Evolutionary conservation across 2,113 vertebrate genomes (phyloP).

Genomic region (Dendrocopos noguchii): DNA sequence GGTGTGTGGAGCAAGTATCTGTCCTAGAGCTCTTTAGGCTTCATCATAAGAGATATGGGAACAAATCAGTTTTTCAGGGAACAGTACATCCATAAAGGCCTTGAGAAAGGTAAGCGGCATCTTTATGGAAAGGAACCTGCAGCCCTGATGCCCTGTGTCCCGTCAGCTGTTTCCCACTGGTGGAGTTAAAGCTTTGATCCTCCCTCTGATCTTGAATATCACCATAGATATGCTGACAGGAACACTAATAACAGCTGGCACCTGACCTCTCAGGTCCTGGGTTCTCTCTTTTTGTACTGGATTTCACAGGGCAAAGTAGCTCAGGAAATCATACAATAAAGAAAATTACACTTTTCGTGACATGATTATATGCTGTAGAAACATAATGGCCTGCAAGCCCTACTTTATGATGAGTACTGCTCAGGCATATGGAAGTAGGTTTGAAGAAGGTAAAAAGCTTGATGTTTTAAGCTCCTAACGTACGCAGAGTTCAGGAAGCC

Average conservation of each 20-base stretch:
- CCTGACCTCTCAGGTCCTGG: background rate
- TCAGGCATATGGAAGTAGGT: background rate
- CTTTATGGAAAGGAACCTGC: background rate
- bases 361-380: background rate
- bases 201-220: background rate
- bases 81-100: background rate
- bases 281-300: background rate
- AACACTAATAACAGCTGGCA: background rate
- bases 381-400: background rate
- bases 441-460: background rate
- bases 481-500: background rate
- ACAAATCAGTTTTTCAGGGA: background rate
- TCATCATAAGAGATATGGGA: background rate
- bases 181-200: background rate
- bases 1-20: rapidly evolving
- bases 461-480: background rate
- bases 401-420: background rate
- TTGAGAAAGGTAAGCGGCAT: background rate
- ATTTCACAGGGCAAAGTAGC: background rate
- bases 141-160: background rate
- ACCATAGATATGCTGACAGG: rapidly evolving
- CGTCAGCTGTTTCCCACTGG: background rate
- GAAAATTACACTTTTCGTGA: background rate
- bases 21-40: background rate
- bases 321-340: conserved; percentile 6